Percentiles rank a stretch among this genome's conserved stretches.
Conservation (phyloP, 2,113 vertebrate genomes). For the pig (Sus scrofa) region DNA sequence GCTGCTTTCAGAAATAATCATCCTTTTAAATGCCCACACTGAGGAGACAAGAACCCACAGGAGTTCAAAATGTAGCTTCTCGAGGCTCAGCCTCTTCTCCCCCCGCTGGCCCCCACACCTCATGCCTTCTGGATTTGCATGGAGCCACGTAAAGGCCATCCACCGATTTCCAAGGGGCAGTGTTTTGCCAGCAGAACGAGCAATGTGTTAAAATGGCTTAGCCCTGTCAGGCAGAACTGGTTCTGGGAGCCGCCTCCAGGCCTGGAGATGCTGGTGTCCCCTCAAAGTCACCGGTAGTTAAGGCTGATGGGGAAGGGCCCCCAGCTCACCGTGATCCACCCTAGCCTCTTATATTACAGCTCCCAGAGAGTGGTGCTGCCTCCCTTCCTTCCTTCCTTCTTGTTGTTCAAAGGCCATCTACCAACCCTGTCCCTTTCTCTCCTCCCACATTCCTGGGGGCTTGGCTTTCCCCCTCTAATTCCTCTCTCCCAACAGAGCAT, state of each 20-base stretch:
- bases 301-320: not conserved
- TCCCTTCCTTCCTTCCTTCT: not conserved
- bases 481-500: not conserved
- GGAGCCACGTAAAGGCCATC: not conserved
- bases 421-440: not conserved
- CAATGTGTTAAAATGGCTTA: constrained; percentile 20
- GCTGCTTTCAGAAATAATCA: constrained; percentile 61
- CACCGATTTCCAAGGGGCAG: not conserved
- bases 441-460: not conserved
- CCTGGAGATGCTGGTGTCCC: not conserved
- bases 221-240: constrained; percentile 14
- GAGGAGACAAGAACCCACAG: not conserved
- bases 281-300: not conserved
- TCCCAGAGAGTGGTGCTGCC: not conserved
- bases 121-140: not conserved
- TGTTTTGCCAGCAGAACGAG: not conserved
- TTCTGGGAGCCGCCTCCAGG: not conserved
- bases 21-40: constrained; percentile 27
- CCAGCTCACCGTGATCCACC: not conserved
- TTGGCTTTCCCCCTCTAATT: not conserved
- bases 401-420: not conserved
- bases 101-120: not conserved
- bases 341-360: not conserved
- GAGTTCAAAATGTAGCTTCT: constrained; percentile 19
- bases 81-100: not conserved